Base-by-base conservation (phyloP, 2,113 vertebrate genomes). In the Tichodroma muraria region DNA sequence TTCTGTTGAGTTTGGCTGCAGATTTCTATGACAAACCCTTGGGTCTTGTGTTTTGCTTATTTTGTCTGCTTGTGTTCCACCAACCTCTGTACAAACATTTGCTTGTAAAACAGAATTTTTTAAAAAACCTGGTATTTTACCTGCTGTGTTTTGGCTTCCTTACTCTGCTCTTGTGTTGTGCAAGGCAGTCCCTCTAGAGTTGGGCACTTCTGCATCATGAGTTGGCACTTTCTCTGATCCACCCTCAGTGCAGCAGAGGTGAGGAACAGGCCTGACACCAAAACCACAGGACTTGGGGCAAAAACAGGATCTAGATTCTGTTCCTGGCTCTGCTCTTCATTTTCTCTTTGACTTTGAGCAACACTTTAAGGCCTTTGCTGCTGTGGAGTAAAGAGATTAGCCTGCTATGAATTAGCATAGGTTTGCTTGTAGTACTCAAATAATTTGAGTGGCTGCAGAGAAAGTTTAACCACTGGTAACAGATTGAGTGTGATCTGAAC, bases 51-150 rank as follows among this genome's bases (percentile, higher is more conserved):
- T 95, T 95, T 33, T 5, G 17, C 60, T 90, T 77, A 38, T 57
- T 90, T 91, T 88, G 33, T 85, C 85, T 3, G 12, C 78, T 89
- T 75, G 72, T 92, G 85, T 78, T 56, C 78, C 64, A 53, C 72
- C 82, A 68, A 49, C 37, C 52, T 94, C 93, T 96, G 93, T 95
- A 91, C 72, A 89, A 94, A 94, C 68, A 57, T 27, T 37, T 44
- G 87, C 92, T 82, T 96, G 88, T 96, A 94, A 96, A 95, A 88
- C 54, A 35, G 80, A 91, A 23, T 76, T 60, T 96, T 73, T 13
- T 8, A 50, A 56, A 86, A 92, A 93, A n/a, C 0, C 45, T 75
- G 82, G 56, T 93, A 88, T 94, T 95, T 95, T 95, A 88, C 57
- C 45, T 84, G 0, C 47, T 50, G 45, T 38, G 82, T 95, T 44